Percentiles rank a stretch among this genome's conserved stretches.
Conservation (phyloP, 2,888 invertebrate genomes). For the Drosophila anomalata region DNA sequence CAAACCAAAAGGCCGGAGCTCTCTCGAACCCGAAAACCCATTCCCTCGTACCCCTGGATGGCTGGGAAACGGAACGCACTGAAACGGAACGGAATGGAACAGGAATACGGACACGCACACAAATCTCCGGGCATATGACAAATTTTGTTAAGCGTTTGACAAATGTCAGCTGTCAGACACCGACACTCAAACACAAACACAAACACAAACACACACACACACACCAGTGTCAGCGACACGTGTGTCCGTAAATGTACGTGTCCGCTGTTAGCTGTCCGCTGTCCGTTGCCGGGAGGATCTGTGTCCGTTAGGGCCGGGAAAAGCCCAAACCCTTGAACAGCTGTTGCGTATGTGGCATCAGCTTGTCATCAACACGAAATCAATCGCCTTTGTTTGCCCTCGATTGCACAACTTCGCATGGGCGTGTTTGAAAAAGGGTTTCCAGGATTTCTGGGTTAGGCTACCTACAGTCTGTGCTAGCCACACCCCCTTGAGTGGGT, state of each 20-base stretch:
- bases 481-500: neutral
- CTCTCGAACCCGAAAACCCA: neutral
- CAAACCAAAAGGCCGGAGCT: neutral
- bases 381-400: constrained; percentile 57
- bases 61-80: constrained; percentile 41
- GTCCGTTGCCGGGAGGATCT: constrained; percentile 3
- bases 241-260: constrained; percentile 1
- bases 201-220: neutral
- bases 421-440: neutral
- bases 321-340: constrained; percentile 35
- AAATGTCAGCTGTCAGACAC: constrained; percentile 78
- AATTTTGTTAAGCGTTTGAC: constrained; percentile 77
- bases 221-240: neutral
- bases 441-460: neutral
- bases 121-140: constrained; percentile 59
- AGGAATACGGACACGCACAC: constrained; percentile 17
- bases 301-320: constrained; percentile 1
- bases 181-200: constrained; percentile 25
- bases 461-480: no score
- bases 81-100: constrained; percentile 15
- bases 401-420: constrained; percentile 11
- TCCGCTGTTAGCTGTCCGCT: constrained; percentile 5
- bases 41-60: constrained; percentile 5
- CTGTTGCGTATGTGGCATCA: constrained; percentile 63
- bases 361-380: constrained; percentile 59